Evolutionary conservation across 1,140 invertebrate genomes (phyloP).

Genomic region (Drosophila nebulosa): DNA sequence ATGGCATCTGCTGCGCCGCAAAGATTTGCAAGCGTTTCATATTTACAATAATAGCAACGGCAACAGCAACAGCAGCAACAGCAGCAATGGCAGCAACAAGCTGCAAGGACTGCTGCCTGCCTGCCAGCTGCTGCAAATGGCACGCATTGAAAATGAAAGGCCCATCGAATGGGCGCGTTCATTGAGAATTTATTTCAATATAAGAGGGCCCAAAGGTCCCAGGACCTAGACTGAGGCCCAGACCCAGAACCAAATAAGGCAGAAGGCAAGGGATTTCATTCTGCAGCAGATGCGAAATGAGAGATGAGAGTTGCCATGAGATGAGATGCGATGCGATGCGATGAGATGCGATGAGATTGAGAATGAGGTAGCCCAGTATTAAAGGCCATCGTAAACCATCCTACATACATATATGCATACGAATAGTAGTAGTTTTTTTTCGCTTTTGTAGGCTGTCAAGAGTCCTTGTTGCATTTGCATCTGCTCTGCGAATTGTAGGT

Average conservation of each 20-base stretch:
- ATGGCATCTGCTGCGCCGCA: constrained; percentile 45
- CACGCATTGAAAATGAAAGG: constrained; percentile 76
- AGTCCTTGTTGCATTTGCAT: constrained; percentile 67
- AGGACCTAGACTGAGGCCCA: constrained; percentile 2
- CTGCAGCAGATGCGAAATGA: constrained; percentile 28
- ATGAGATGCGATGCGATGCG: not conserved
- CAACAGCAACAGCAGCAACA: constrained; percentile 25
- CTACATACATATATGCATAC: constrained; percentile 29
- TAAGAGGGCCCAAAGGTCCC: constrained; percentile 53
- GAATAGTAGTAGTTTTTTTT: not conserved
- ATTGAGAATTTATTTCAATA: constrained; percentile 78
- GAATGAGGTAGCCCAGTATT: constrained; percentile 38
- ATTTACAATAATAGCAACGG: constrained; percentile 48
- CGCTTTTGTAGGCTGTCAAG: constrained; percentile 47
- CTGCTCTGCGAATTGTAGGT: too few relatives aligned
- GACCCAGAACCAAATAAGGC: constrained; percentile 1
- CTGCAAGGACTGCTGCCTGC: constrained; percentile 64
- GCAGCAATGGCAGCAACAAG: constrained; percentile 58
- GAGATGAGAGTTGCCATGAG: constrained; percentile 10
- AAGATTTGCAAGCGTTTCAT: constrained; percentile 76
- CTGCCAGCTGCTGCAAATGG: constrained; percentile 69
- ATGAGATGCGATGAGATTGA: not conserved
- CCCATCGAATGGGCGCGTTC: constrained; percentile 77
- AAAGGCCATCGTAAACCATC: constrained; percentile 68
- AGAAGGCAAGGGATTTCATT: too few relatives aligned